Evolutionary conservation across 2,797 vertebrate genomes (phyloP).

Genomic region (Scarus forsteni): DNA sequence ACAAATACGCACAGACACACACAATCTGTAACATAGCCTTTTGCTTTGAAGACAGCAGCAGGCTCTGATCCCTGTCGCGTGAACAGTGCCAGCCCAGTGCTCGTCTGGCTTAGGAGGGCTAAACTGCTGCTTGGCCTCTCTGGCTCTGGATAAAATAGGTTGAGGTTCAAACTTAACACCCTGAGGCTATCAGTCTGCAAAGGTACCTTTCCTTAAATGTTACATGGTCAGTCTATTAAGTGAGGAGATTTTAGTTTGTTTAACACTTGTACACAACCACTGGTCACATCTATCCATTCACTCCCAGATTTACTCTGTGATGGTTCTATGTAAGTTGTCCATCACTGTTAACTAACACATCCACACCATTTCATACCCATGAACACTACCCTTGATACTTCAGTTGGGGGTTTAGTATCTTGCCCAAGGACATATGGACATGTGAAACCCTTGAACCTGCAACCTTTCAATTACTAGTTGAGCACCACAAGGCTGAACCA

Average conservation of each 20-base stretch:
- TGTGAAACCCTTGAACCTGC: too few relatives aligned
- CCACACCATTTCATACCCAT: too few relatives aligned
- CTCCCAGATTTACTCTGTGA: too few relatives aligned
- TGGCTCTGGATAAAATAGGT: constrained; percentile 69
- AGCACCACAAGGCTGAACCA: too few relatives aligned
- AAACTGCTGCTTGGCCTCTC: constrained; percentile 63
- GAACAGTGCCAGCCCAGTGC: constrained; percentile 71
- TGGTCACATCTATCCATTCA: too few relatives aligned
- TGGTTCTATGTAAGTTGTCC: too few relatives aligned
- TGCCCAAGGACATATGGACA: too few relatives aligned
- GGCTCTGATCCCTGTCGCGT: constrained; percentile 71
- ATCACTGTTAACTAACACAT: too few relatives aligned
- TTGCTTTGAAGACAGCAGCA: constrained; percentile 77
- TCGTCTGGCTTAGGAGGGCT: constrained; percentile 61
- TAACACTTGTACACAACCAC: not conserved
- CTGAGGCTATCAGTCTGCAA: constrained; percentile 30
- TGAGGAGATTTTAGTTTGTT: constrained; percentile 1
- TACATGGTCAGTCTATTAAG: not conserved
- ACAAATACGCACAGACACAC: constrained; percentile 44
- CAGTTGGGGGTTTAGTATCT: too few relatives aligned
- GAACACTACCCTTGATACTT: too few relatives aligned
- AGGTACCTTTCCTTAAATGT: constrained; percentile 14
- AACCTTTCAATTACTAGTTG: too few relatives aligned
- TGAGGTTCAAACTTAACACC: constrained; percentile 63
- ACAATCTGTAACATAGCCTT: constrained; percentile 51